These are phyloP conservation scores for Penaeus monodon DNA, from an alignment of 2,888 invertebrate species.

Conservation along the genomic window DNA sequence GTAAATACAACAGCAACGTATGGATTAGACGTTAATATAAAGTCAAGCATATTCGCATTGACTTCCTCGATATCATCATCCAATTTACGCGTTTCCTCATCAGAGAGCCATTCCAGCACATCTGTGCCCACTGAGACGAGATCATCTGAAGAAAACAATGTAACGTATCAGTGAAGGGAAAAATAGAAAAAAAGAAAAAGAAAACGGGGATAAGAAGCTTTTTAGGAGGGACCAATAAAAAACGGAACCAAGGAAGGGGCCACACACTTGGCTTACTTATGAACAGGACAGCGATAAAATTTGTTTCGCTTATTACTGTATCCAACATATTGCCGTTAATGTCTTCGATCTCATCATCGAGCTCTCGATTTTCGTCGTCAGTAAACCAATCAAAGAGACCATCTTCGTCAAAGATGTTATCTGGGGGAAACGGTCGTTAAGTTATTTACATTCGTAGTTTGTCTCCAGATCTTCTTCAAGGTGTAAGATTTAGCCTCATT, in stretches of 20 bases:
- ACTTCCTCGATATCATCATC: conserved; percentile 95
- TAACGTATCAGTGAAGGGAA: not conserved
- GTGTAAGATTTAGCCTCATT: too few species aligned
- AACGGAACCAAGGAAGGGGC: not conserved
- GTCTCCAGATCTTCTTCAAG: too few species aligned
- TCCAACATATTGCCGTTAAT: conserved; percentile 68
- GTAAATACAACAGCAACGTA: conserved; percentile 38
- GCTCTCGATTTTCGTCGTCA: conserved; percentile 68
- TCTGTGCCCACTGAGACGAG: conserved; percentile 68
- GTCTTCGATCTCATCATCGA: conserved; percentile 68
- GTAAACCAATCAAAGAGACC: conserved; percentile 68
- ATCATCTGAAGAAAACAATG: conserved; percentile 43
- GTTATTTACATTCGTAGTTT: not conserved
- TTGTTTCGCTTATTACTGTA: conserved; percentile 67
- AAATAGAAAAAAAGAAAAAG: too few species aligned
- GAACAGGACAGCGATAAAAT: conserved; percentile 68
- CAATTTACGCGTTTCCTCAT: conserved; percentile 91
- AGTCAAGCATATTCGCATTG: conserved; percentile 84
- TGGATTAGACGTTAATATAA: conserved; percentile 15
- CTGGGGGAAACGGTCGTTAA: conserved; percentile 53
- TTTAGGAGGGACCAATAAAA: not conserved
- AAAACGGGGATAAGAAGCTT: not conserved
- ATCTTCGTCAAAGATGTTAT: conserved; percentile 67
- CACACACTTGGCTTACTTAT: conserved; percentile 51
- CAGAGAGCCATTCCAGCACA: conserved; percentile 91